These are phyloP conservation scores for Nanorana parkeri DNA, from an alignment of 2,113 vertebrate species.

Conservation along the genomic window DNA sequence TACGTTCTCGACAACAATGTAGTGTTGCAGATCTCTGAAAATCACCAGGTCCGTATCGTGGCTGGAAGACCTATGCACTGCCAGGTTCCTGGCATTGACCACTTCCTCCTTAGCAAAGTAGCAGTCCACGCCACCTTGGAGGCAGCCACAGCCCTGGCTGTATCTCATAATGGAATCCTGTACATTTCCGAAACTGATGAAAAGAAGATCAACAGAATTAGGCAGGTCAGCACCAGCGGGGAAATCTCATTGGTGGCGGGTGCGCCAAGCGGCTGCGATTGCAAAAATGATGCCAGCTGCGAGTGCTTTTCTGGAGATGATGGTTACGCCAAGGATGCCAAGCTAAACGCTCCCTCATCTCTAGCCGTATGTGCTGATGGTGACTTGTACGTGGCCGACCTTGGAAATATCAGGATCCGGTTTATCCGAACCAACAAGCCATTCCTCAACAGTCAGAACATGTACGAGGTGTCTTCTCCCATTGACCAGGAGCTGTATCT, in stretches of 20 bases:
- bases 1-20: constrained; percentile 97
- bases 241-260: constrained; percentile 94
- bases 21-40: constrained; percentile 95
- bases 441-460: constrained; percentile 89
- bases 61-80: constrained; percentile 97
- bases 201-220: constrained; percentile 94
- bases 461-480: constrained; percentile 95
- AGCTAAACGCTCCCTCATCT: constrained; percentile 89
- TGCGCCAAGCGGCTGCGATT: constrained; percentile 93
- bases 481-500: constrained; percentile 95
- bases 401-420: constrained; percentile 93
- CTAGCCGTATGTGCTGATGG: constrained; percentile 92
- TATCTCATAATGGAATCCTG: constrained; percentile 90
- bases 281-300: constrained; percentile 95
- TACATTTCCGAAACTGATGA: constrained; percentile 96
- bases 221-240: constrained; percentile 92
- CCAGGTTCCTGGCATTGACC: constrained; percentile 95
- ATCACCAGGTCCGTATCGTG: constrained; percentile 95
- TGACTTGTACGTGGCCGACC: constrained; percentile 91
- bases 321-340: constrained; percentile 95
- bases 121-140: constrained; percentile 93
- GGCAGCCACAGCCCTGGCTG: constrained; percentile 88
- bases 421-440: constrained; percentile 93
- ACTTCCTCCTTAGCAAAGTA: constrained; percentile 94
- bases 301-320: constrained; percentile 97